Conservation (phyloP, 1,140 invertebrate genomes). For the Zaprionus africanus region DNA sequence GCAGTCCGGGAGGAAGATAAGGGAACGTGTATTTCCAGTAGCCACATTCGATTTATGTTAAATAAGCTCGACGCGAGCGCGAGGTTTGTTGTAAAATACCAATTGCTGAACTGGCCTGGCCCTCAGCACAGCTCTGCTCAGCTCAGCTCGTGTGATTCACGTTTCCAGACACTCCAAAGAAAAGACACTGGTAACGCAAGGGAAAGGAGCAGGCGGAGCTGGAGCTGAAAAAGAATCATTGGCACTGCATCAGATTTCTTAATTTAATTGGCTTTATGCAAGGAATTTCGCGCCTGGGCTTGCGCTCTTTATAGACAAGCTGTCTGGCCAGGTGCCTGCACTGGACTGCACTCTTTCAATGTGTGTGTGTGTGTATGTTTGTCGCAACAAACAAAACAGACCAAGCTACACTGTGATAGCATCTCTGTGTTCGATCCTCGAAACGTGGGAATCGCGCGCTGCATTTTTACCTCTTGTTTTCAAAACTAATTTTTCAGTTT, state of each 20-base stretch:
- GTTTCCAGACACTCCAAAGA: constrained; percentile 39
- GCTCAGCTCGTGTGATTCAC: constrained; percentile 62
- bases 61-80: constrained; percentile 74
- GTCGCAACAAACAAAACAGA: constrained; percentile 49
- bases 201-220: neutral
- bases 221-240: constrained; percentile 35
- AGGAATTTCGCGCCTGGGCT: constrained; percentile 57
- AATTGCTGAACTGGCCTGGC: constrained; percentile 48
- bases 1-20: constrained; percentile 22
- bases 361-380: neutral
- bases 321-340: constrained; percentile 63
- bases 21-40: constrained; percentile 74
- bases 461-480: neutral
- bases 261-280: constrained; percentile 83
- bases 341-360: neutral
- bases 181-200: neutral
- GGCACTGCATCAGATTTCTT: constrained; percentile 79
- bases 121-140: constrained; percentile 11
- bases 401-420: constrained; percentile 24
- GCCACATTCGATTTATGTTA: constrained; percentile 81
- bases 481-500: constrained; percentile 50
- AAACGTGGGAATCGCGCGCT: constrained; percentile 49
- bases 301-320: constrained; percentile 71
- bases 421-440: constrained; percentile 18
- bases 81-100: constrained; percentile 81